These are phyloP conservation scores for Drosophila takahashii DNA, from an alignment of 1,140 invertebrate species.

Conservation along the genomic window DNA sequence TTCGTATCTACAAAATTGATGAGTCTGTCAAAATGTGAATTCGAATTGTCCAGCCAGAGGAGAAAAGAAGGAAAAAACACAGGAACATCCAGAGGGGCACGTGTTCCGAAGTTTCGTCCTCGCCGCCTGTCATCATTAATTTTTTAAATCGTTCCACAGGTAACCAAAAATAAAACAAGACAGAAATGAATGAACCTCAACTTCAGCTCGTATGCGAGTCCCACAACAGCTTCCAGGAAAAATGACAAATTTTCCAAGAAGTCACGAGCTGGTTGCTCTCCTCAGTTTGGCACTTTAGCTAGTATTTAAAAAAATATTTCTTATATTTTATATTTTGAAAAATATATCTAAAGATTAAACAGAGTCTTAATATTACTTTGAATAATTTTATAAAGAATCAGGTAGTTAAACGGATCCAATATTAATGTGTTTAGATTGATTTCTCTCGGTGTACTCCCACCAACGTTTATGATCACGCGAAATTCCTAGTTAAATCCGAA, in stretches of 20 bases:
- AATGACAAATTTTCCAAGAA: conserved; percentile 79
- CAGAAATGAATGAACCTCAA: conserved; percentile 18
- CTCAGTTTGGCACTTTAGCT: too few species aligned
- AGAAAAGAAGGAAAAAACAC: conserved; percentile 15
- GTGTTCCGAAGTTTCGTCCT: conserved; percentile 58
- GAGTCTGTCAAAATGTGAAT: conserved; percentile 84
- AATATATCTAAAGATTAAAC: too few species aligned
- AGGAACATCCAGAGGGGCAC: conserved; percentile 49
- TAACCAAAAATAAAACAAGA: conserved; percentile 30
- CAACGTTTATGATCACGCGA: conserved; percentile 70
- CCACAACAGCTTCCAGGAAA: conserved; percentile 59
- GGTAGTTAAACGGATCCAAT: too few species aligned
- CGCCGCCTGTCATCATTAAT: conserved; percentile 77
- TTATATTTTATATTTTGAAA: too few species aligned
- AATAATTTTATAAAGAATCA: too few species aligned
- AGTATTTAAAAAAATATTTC: too few species aligned
- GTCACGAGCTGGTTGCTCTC: conserved; percentile 44
- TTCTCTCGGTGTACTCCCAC: conserved; percentile 14
- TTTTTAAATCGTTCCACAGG: conserved; percentile 73
- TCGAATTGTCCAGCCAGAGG: conserved; percentile 52
- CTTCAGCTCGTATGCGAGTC: conserved; percentile 7
- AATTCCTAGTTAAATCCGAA: conserved; percentile 63
- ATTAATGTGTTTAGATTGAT: too few species aligned
- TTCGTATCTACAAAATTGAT: conserved; percentile 84
- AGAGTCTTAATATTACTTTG: too few species aligned